Base-by-base conservation (phyloP, 1,140 invertebrate species). In the Bactericera cockerelli region DNA sequence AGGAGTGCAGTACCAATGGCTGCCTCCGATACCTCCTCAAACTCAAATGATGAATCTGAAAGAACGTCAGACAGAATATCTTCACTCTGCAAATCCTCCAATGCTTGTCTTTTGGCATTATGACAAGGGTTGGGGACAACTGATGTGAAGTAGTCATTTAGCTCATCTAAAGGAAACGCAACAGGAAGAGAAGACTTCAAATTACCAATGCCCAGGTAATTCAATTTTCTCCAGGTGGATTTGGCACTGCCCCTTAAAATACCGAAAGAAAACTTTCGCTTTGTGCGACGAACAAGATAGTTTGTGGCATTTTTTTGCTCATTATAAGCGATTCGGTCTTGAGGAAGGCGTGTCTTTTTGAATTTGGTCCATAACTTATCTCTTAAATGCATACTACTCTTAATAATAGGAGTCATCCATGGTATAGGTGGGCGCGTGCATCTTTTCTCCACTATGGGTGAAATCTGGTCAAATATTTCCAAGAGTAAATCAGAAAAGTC, bases 191-290 rank as follows among this genome's bases (percentile, higher is more conserved):
- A 49, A 6, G n/a, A 19, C 22, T 49, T 49, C n/a, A 49, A 8
- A 22, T 49, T 49, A 6, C 42, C 42, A 16, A 49, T 19, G 19
- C 42, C 42, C 42, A 49, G n/a, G 22, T 6, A 19, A 49, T 49
- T 49, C 22, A 49, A 49, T n/a, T 49, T 49, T 16, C 42, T 49
- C 42, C 42, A 49, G 3, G 42, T 49, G 8, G 42, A 49, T 49
- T 49, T 49, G n/a, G 42, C 3, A 4, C 42, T 16, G 19, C 42
- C 42, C 42, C 42, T 49, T 6, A 49, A n/a, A 6, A 49, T 49
- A n/a, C 42, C 42, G 19, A 6, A 4, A 22, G 42, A 6, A 22
- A 49, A 49, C 4, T 16, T 6, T 6, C 42, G n/a, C 22, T 49
- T 6, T 8, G n/a, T 16, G 8, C 42, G 42, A 6, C 42, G 6